Percentiles rank a stretch among this genome's conserved stretches.
These are phyloP conservation scores for Parauchenoglanis ngamensis DNA, from an alignment of 2,797 vertebrate genomes.

Conservation along the genomic window DNA sequence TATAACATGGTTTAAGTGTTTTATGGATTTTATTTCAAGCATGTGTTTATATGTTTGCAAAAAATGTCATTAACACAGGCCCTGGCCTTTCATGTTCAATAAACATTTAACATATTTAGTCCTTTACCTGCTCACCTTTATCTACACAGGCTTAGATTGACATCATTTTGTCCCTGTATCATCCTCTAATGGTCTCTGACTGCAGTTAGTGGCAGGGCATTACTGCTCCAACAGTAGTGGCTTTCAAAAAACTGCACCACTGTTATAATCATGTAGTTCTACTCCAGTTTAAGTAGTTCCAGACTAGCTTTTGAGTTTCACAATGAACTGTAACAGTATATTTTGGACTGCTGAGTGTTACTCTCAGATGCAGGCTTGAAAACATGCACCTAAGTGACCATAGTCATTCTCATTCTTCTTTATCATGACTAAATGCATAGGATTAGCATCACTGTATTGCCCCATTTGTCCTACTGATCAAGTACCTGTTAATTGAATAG, in stretches of 20 bases:
- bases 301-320: background rate
- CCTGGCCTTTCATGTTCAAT: conserved; percentile 22
- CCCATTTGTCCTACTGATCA: background rate
- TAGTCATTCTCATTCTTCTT: background rate
- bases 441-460: no score
- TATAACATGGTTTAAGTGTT: conserved; percentile 59
- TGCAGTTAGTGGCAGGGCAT: background rate
- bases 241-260: background rate
- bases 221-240: background rate
- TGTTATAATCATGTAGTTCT: no score
- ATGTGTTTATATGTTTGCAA: conserved; percentile 16
- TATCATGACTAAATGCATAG: background rate
- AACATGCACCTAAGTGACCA: background rate
- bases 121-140: background rate
- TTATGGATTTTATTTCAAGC: conserved; percentile 10
- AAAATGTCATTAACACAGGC: conserved; percentile 12
- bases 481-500: background rate
- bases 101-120: conserved; percentile 14
- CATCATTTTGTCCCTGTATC: background rate
- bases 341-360: background rate
- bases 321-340: background rate
- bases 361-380: background rate
- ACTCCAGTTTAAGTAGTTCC: background rate
- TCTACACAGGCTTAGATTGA: background rate
- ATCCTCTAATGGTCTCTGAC: background rate